Evolutionary conservation across 2,113 vertebrate genomes (phyloP).

Genomic region (Girardinichthys multiradiatus): DNA sequence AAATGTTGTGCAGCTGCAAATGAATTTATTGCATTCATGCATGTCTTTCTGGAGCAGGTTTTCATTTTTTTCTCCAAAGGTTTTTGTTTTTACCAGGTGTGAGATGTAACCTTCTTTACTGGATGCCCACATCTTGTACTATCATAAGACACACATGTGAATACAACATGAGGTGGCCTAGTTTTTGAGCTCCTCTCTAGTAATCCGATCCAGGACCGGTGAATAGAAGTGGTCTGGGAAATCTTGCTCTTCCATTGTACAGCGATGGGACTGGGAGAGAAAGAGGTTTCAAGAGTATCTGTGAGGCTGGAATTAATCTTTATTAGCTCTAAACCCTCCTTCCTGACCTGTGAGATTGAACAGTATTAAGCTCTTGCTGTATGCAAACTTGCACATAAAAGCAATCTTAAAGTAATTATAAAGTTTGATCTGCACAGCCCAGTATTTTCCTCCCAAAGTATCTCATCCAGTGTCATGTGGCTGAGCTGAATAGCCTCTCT

Average conservation of each 20-base stretch:
- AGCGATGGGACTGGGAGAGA: slow-evolving; percentile 9
- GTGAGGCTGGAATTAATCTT: slow-evolving; percentile 22
- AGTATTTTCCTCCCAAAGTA: neutral
- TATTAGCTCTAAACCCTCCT: slow-evolving; percentile 41
- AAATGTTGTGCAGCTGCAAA: neutral
- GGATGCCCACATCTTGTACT: slow-evolving; percentile 27
- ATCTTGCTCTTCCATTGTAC: slow-evolving; percentile 40
- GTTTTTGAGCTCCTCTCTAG: slow-evolving; percentile 51
- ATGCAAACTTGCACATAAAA: slow-evolving; percentile 24
- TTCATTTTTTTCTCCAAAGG: neutral
- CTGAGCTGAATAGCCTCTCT: slow-evolving; percentile 27
- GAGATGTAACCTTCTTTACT: slow-evolving; percentile 40
- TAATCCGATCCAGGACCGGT: slow-evolving; percentile 58
- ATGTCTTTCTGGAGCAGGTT: neutral
- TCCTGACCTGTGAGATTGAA: slow-evolving; percentile 35
- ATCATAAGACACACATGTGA: slow-evolving; percentile 22
- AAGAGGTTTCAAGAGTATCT: slow-evolving; percentile 32
- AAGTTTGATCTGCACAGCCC: neutral
- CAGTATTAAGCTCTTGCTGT: slow-evolving; percentile 4
- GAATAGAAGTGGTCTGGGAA: slow-evolving; percentile 64
- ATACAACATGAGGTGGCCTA: slow-evolving; percentile 60
- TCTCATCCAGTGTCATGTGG: slow-evolving; percentile 47
- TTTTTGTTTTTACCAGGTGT: slow-evolving; percentile 47
- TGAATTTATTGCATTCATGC: neutral
- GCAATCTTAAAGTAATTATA: slow-evolving; percentile 1